Percentiles rank a stretch among this genome's conserved stretches.
Evolutionary conservation across 2,797 vertebrate species (phyloP).

Genomic region (Acomys russatus): DNA sequence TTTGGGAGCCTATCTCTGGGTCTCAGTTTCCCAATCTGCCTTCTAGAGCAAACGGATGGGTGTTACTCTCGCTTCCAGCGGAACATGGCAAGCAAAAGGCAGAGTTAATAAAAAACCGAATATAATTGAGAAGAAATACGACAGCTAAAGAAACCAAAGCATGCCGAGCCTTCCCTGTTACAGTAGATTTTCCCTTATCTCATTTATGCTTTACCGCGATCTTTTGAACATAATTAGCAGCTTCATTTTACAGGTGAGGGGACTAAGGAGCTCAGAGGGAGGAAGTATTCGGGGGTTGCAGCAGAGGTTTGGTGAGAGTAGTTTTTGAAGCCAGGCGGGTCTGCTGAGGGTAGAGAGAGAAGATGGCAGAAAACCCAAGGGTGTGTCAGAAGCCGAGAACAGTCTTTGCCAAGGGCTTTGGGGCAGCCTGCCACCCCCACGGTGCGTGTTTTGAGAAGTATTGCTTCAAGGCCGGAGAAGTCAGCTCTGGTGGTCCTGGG

Average conservation of each 20-base stretch:
- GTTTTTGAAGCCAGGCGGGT: neutral
- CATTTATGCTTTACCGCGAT: neutral
- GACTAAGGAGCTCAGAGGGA: neutral
- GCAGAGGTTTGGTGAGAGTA: neutral
- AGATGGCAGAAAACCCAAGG: slow-evolving; percentile 24
- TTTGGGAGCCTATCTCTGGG: neutral
- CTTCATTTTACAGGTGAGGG: slow-evolving; percentile 39
- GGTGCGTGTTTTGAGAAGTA: neutral
- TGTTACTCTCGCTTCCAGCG: neutral
- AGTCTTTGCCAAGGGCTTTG: neutral
- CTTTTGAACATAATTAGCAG: neutral
- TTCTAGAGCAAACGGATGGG: neutral
- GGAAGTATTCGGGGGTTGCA: neutral
- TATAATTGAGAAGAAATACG: neutral
- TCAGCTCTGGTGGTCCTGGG: slow-evolving; percentile 7
- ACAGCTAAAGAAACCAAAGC: neutral
- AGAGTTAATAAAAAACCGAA: neutral
- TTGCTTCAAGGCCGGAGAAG: neutral
- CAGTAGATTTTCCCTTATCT: neutral
- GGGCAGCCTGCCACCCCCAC: neutral
- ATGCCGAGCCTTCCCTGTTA: neutral
- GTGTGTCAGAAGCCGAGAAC: neutral
- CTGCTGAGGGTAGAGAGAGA: neutral
- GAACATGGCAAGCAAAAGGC: neutral
- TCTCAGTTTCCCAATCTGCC: slow-evolving; percentile 21